A percentile compares a stretch with the other conserved stretches of the same genome.
These are phyloP conservation scores for Drosophila insularis DNA, from an alignment of 1,140 invertebrate genomes.

Conservation along the genomic window DNA sequence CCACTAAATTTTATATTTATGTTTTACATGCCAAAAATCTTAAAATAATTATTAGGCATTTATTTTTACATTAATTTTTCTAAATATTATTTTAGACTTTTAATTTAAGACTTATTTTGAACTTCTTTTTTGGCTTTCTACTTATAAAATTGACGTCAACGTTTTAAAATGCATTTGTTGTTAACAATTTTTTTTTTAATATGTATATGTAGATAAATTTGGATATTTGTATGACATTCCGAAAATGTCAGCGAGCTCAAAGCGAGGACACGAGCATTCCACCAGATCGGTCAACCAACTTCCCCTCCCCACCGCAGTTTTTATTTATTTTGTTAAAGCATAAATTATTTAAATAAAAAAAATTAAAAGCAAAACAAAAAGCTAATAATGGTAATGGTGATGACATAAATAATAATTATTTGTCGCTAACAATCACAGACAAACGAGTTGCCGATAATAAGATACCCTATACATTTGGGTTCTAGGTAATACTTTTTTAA, in stretches of 20 bases:
- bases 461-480: neutral
- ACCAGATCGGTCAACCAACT: constrained; percentile 2
- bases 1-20: too few relatives aligned
- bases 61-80: too few relatives aligned
- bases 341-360: constrained; percentile 5
- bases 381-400: constrained; percentile 34
- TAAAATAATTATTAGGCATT: too few relatives aligned
- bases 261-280: constrained; percentile 4
- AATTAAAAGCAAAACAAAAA: constrained; percentile 23
- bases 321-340: neutral
- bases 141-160: neutral
- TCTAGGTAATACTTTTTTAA: too few relatives aligned
- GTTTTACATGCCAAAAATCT: too few relatives aligned
- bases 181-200: too few relatives aligned
- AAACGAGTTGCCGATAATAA: neutral
- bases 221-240: neutral
- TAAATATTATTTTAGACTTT: too few relatives aligned
- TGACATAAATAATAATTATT: constrained; percentile 47
- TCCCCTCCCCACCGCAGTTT: neutral
- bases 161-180: neutral
- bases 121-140: neutral
- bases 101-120: too few relatives aligned
- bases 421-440: neutral
- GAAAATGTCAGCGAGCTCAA: constrained; percentile 1
- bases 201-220: neutral